Evolutionary conservation across 2,888 invertebrate genomes (phyloP), one percentile per base, ranked within the genome.

Genomic region (Sisyra nigra): DNA sequence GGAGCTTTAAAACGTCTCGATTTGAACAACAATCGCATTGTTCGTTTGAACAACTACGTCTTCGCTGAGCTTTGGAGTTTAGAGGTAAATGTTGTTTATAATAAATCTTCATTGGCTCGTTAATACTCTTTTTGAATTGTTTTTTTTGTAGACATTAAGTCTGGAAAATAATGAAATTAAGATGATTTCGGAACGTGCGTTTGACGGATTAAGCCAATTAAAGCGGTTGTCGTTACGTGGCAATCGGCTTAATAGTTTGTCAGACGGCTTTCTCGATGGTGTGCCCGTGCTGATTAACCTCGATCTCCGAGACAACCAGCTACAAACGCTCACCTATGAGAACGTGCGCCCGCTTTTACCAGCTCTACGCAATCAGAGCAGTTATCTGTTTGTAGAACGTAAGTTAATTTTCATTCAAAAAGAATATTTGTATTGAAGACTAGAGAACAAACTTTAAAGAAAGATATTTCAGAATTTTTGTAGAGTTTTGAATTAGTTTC

Each of bases 351-450:
- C 84, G 47, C 77, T 86, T 62, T 69, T 81, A 61, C 76, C 76
- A 60, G 83, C 82, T 63, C 71, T 87, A 61, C 77, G 77, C 63
- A 80, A 80, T 54, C 69, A 65, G 52, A 75, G 75, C 56, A 80
- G 82, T 60, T 76, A 79, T 68, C 73, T 87, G 58, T 72, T 77
- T 53, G 66, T 86, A 47, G 77, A 79, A 70, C 82, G 86, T 86
- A 67, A 72, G 76, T 72, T 48, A 30, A 13, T 18, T 24, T 32
- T 11, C 6, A 34, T 34, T 30, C n/a, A n/a, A n/a, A n/a, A n/a
- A n/a, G n/a, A n/a, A n/a, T n/a, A n/a, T n/a, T n/a, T n/a, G n/a
- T n/a, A n/a, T n/a, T n/a, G n/a, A n/a, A n/a, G n/a, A n/a, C n/a
- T n/a, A n/a, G n/a, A n/a, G n/a, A n/a, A n/a, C n/a, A n/a, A n/a